Conservation (phyloP, 2,113 vertebrate genomes). For the Raja brachyura region DNA sequence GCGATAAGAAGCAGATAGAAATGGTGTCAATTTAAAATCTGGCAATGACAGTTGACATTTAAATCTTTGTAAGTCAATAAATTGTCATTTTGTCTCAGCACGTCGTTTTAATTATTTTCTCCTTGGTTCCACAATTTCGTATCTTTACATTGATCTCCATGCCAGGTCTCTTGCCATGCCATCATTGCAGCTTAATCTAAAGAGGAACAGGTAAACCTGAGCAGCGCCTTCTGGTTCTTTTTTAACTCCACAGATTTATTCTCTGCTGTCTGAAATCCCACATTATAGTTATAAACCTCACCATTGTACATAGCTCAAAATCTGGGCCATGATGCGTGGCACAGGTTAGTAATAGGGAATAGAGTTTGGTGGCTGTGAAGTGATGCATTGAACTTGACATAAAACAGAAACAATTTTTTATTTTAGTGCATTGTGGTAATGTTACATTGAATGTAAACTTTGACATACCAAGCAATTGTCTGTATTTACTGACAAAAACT, state of each 20-base stretch:
- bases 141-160: neutral
- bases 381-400: too few relatives aligned
- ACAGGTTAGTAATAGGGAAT: neutral
- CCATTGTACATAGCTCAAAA: neutral
- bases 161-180: neutral
- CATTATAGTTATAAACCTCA: neutral
- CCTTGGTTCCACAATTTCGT: neutral
- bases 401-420: neutral
- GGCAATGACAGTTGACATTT: too few relatives aligned
- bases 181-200: neutral
- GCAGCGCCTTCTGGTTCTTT: neutral
- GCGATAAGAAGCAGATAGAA: neutral
- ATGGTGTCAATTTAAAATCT: too few relatives aligned
- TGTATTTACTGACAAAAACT: neutral
- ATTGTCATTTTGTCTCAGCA: too few relatives aligned
- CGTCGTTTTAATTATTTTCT: neutral
- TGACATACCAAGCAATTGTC: neutral
- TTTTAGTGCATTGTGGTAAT: neutral
- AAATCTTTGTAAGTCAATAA: too few relatives aligned
- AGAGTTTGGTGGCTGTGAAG: neutral
- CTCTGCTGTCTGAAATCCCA: neutral
- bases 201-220: neutral
- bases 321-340: neutral
- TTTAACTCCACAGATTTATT: neutral
- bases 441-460: neutral